These are phyloP conservation scores for Cryptotis parvus DNA, from an alignment of 2,113 vertebrate genomes.

Conservation along the genomic window DNA sequence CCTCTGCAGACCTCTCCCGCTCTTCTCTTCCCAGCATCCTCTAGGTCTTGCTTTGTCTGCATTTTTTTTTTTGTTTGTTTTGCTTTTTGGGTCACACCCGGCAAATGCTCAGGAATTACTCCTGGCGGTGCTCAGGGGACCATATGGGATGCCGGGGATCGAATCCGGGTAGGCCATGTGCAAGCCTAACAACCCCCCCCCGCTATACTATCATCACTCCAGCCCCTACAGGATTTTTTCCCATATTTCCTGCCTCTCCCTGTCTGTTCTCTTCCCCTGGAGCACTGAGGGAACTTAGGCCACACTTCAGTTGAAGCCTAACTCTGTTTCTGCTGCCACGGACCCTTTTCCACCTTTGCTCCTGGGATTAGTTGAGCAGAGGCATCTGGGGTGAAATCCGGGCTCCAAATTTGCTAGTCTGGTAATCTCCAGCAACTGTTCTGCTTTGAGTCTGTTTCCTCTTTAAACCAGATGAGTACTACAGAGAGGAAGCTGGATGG, in stretches of 20 bases:
- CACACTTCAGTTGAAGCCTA: not conserved
- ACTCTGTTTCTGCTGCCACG: not conserved
- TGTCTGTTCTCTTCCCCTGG: constrained; percentile 28
- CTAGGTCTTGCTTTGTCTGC: constrained; percentile 59
- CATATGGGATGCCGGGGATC: too few species aligned
- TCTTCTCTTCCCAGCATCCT: constrained; percentile 68
- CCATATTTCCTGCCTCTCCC: constrained; percentile 17
- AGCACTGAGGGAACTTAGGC: not conserved
- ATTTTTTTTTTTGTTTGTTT: constrained; percentile 57
- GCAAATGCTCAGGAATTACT: too few species aligned
- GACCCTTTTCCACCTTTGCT: not conserved
- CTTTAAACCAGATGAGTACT: not conserved
- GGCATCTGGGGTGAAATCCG: not conserved
- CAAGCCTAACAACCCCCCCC: too few species aligned
- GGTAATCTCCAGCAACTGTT: constrained; percentile 8
- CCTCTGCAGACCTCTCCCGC: not conserved
- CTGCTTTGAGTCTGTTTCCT: constrained; percentile 40
- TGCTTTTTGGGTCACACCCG: too few species aligned
- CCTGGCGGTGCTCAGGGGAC: too few species aligned
- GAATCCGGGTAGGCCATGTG: too few species aligned
- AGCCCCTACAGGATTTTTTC: too few species aligned
- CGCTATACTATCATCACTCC: too few species aligned
- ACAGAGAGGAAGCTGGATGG: not conserved
- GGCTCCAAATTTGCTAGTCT: not conserved
- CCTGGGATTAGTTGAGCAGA: not conserved